Conservation (phyloP, 2,888 invertebrate genomes). For the Dryobotodes eremita region DNA sequence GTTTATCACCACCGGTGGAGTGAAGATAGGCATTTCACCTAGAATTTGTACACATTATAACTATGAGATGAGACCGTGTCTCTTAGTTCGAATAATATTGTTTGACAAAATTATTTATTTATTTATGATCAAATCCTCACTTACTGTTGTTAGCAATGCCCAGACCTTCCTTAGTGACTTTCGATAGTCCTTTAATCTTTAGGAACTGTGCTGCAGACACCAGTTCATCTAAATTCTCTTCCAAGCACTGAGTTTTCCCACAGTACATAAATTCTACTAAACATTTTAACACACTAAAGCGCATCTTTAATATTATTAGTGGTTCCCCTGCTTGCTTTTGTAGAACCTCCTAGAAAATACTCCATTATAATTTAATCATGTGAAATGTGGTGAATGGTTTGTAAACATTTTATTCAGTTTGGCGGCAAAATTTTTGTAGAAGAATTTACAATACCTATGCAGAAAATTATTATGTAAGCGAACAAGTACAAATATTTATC, state of each 20-base stretch:
- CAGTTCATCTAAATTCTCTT: constrained; percentile 92
- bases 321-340: constrained; percentile 91
- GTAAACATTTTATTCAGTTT: background rate
- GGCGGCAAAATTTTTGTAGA: constrained; percentile 17
- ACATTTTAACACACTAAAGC: constrained; percentile 93
- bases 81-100: background rate
- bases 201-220: constrained; percentile 93
- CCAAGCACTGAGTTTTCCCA: constrained; percentile 93
- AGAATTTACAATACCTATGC: background rate
- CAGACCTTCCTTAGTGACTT: constrained; percentile 90
- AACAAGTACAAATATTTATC: background rate
- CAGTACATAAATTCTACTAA: constrained; percentile 95
- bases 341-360: constrained; percentile 88
- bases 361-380: background rate
- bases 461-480: background rate
- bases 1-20: constrained; percentile 88
- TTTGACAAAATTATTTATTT: background rate
- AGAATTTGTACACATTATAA: constrained; percentile 50
- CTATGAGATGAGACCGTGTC: background rate
- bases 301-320: constrained; percentile 92
- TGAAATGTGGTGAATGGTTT: too few relatives aligned
- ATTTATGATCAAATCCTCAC: constrained; percentile 53
- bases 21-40: constrained; percentile 87
- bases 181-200: constrained; percentile 92
- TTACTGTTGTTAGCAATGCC: constrained; percentile 86